Evolutionary conservation across 2,113 vertebrate species (phyloP), one percentile per base, ranked within the genome.

Genomic region (Protobothrops mucrosquamatus): DNA sequence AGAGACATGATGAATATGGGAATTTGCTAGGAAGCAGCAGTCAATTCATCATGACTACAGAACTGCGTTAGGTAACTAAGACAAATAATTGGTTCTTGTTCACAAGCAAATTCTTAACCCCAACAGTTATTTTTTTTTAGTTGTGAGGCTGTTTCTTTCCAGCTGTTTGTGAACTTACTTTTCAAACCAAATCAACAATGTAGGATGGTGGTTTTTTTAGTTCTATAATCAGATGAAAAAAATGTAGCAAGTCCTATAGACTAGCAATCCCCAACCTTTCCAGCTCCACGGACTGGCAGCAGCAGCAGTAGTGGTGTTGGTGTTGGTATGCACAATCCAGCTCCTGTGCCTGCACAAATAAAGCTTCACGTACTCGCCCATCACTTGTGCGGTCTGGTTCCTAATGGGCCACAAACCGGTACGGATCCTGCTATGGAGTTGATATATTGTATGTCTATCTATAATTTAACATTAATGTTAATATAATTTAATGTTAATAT

Each of bases 31-130:
- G 29, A 48, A 6, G 52, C 92, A 93, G 9, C 34, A 87, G 22
- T 29, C 34, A 64, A 90, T 39, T 11, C 69, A 6, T 39, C 0
- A 0, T 14, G 54, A 29, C 89, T 85, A 64, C 48, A 64, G 88
- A 26, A 3, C 2, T 3, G 81, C 94, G 94, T 93, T 93, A 97
- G 87, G 92, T 94, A 64, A 55, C 6, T 20, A 85, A 69, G 54
- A 69, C 18, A 94, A 93, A 69, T 46, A 90, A 85, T 5, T 0
- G 8, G 51, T 15, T 12, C 0, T 0, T n/a, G 39, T 5, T 86
- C 29, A 2, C 4, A 3, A 14, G 6, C 85, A 5, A 23, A 9
- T 57, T 87, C 26, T 29, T 3, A 43, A 3, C 8, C 4, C 56
- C 43, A 29, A 81, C 15, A 90, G 34, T 91, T 34, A 1, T n/a